phyloP scores from a whole-genome alignment of 2,888 invertebrate species.

The Macaria notata region DNA sequence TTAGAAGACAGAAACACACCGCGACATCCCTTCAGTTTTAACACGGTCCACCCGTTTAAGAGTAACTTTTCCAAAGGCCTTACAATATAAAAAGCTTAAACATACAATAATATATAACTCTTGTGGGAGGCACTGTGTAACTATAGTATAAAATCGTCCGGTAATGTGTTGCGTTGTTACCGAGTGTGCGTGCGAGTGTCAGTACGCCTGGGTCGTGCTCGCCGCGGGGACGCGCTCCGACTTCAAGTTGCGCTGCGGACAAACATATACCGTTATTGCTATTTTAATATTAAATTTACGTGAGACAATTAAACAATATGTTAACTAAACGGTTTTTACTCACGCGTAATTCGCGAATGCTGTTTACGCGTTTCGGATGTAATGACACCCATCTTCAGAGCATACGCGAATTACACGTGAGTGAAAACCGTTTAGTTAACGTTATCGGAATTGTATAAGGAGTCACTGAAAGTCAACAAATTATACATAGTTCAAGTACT shows the following conservation, averaged over 20 bases:
- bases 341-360: too few species aligned
- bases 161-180: constrained; percentile 45
- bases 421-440: too few species aligned
- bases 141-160: constrained; percentile 52
- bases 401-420: too few species aligned
- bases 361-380: too few species aligned
- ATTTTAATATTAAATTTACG: too few species aligned
- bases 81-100: constrained; percentile 49
- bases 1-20: too few species aligned
- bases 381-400: too few species aligned
- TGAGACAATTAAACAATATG: too few species aligned
- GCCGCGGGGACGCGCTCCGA: constrained; percentile 70
- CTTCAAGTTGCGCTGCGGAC: constrained; percentile 68
- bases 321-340: too few species aligned
- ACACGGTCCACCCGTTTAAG: constrained; percentile 1
- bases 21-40: not conserved
- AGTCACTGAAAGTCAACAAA: too few species aligned
- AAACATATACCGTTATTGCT: constrained; percentile 14
- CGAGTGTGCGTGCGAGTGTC: constrained; percentile 71
- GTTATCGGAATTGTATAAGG: too few species aligned
- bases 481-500: too few species aligned
- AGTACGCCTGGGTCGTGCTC: constrained; percentile 78
- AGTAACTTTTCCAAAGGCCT: constrained; percentile 30
- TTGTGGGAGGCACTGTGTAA: constrained; percentile 53
- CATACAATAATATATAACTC: constrained; percentile 49